phyloP scores from a whole-genome alignment of 2,113 vertebrate species.

The Coregonus clupeaformis region DNA sequence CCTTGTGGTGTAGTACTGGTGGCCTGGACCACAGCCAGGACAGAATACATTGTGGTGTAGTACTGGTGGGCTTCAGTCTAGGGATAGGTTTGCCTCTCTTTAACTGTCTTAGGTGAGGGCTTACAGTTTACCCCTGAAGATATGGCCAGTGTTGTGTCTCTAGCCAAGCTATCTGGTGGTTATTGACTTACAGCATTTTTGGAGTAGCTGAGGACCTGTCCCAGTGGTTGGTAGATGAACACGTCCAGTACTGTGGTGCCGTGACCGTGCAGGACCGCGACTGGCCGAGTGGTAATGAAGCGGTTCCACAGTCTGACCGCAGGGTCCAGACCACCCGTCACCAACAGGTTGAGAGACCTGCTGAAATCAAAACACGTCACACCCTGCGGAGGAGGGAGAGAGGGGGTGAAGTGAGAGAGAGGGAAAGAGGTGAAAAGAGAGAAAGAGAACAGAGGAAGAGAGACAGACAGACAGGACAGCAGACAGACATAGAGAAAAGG shows the following conservation, averaged over 20 bases:
- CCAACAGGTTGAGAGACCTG: constrained; percentile 48
- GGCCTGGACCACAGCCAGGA: too few relatives aligned
- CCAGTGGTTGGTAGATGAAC: constrained; percentile 19
- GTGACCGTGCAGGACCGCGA: constrained; percentile 28
- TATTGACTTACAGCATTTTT: constrained; percentile 21
- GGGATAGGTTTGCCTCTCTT: too few relatives aligned
- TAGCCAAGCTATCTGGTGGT: too few relatives aligned
- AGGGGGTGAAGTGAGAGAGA: too few relatives aligned
- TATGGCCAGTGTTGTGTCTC: too few relatives aligned
- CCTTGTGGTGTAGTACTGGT: too few relatives aligned
- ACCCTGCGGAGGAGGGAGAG: constrained; percentile 10
- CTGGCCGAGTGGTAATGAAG: constrained; percentile 33
- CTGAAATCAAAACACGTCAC: constrained; percentile 60
- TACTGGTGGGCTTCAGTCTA: too few relatives aligned
- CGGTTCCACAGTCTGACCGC: constrained; percentile 54
- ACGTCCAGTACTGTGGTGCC: constrained; percentile 21
- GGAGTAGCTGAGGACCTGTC: constrained; percentile 38
- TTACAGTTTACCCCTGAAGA: too few relatives aligned
- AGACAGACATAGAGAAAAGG: not conserved
- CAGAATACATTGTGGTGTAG: too few relatives aligned
- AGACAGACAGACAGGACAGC: not conserved
- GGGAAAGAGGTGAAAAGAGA: too few relatives aligned
- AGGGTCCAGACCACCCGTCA: constrained; percentile 44
- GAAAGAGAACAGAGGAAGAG: not conserved
- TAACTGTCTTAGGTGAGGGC: not conserved